Percentiles rank a stretch among this genome's conserved stretches.
These are phyloP conservation scores for Dicyrtoma fusca DNA, from an alignment of 2,888 invertebrate species.

Conservation along the genomic window DNA sequence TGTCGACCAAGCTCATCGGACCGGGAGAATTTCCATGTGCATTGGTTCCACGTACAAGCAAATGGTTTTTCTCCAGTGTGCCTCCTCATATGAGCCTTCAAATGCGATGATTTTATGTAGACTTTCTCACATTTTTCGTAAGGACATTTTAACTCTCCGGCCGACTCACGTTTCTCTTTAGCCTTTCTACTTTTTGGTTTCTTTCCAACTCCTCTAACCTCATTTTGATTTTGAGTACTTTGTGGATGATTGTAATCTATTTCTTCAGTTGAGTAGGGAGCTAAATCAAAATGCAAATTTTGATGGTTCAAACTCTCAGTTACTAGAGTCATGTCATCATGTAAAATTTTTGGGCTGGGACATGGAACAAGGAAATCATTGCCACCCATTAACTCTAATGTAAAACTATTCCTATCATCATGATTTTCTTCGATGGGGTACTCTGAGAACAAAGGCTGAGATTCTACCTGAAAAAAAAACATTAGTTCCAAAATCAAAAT, in stretches of 20 bases:
- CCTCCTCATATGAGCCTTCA: slow-evolving; percentile 83
- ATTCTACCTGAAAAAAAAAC: slow-evolving; percentile 17
- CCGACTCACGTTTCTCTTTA: slow-evolving; percentile 32
- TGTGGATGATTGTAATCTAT: not conserved
- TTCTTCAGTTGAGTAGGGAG: not conserved
- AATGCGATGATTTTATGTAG: slow-evolving; percentile 87
- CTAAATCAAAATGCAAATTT: slow-evolving; percentile 1
- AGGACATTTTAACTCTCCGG: slow-evolving; percentile 67
- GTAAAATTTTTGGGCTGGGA: not conserved
- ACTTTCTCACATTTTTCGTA: slow-evolving; percentile 75
- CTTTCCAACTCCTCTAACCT: slow-evolving; percentile 15
- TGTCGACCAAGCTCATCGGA: slow-evolving; percentile 93
- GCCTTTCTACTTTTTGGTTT: slow-evolving; percentile 33
- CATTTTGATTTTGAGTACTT: not conserved
- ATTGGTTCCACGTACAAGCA: slow-evolving; percentile 68
- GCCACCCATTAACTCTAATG: slow-evolving; percentile 11
- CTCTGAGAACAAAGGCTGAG: slow-evolving; percentile 27
- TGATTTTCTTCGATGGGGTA: slow-evolving; percentile 24
- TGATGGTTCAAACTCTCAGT: not conserved
- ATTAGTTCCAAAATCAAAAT: not conserved
- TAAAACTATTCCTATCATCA: slow-evolving; percentile 22
- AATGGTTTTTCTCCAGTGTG: slow-evolving; percentile 73
- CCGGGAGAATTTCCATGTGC: slow-evolving; percentile 90
- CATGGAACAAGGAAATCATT: slow-evolving; percentile 11
- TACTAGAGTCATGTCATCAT: not conserved